Base-by-base conservation (phyloP, 1,140 invertebrate species). In the Drosophila subobscura region DNA sequence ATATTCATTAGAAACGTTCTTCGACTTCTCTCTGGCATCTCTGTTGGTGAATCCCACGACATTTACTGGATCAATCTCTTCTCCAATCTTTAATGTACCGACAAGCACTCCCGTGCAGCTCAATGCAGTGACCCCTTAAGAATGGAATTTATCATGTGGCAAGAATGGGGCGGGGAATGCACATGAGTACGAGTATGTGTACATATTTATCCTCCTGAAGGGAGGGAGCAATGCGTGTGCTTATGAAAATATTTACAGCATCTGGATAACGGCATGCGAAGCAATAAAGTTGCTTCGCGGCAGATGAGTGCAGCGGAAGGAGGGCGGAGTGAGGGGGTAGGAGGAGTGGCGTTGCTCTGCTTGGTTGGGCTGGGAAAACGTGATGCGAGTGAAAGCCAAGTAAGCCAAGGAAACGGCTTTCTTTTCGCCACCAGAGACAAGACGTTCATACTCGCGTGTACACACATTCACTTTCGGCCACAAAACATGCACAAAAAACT, bases 201-300 rank as follows among this genome's bases (percentile, higher is more conserved):
- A 33, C 33, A 66, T n/a, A 33, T 41, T 60, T 33, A 12, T 52
- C 16, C 33, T 25, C 10, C 3, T 27, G 25, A 37, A 54, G 61
- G 29, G 10, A 33, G 61, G 42, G 29, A 60, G 22, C 40, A n/a
- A 50, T 64, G 60, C 54, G 65, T 63, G 65, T 67, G 65, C 56
- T 72, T 80, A 66, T 79, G 77, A 76, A 80, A 77, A 80, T 80
- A 80, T 80, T 80, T 80, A 80, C 77, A 77, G 72, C 77, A 72
- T 61, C 72, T 80, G 66, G 63, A 72, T 54, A 71, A 71, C 75
- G 77, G 71, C 77, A 71, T 70, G 55, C 59, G 63, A 63, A 46
- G 77, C 72, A 80, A 79, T 79, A 80, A 80, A 79, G 77, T 64
- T 76, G 63, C 33, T 37, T 37, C 3, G 33, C 12, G 33, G 33